These are phyloP conservation scores for Scopus umbretta DNA, from an alignment of 2,113 vertebrate species.

Conservation along the genomic window DNA sequence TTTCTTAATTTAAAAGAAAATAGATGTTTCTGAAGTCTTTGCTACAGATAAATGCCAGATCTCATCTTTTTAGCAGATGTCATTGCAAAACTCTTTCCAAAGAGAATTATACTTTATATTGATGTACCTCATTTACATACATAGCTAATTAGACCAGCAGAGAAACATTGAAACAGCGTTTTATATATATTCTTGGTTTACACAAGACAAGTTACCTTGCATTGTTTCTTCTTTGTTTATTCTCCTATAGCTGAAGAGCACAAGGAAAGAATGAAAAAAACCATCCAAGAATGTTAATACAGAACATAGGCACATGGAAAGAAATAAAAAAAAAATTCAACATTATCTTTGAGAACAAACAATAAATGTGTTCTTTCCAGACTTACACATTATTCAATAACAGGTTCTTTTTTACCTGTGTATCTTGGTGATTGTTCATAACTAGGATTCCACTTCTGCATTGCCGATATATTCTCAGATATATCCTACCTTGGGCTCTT, in stretches of 20 bases:
- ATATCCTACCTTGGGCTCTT: not conserved
- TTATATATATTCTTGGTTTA: not conserved
- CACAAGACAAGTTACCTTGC: not conserved
- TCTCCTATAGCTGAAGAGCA: not conserved
- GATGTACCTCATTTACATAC: not conserved
- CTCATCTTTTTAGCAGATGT: slow-evolving; percentile 2
- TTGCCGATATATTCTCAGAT: not conserved
- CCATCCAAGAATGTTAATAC: not conserved
- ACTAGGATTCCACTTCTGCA: not conserved
- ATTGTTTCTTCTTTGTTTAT: not conserved
- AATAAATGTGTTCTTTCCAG: not conserved
- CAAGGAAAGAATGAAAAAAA: not conserved
- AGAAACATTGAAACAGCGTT: not conserved
- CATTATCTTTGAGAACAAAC: not conserved
- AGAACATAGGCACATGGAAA: not conserved
- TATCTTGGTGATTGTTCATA: not conserved
- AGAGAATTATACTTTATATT: not conserved
- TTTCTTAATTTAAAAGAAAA: slow-evolving; percentile 13
- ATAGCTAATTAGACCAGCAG: not conserved
- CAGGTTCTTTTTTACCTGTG: not conserved
- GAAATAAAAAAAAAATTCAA: not conserved
- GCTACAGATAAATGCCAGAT: not conserved
- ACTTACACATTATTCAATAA: not conserved
- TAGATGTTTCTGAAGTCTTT: not conserved
- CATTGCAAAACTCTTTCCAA: not conserved